Evolutionary conservation across 2,888 invertebrate species (phyloP).

Genomic region (Bellardia bayeri): DNA sequence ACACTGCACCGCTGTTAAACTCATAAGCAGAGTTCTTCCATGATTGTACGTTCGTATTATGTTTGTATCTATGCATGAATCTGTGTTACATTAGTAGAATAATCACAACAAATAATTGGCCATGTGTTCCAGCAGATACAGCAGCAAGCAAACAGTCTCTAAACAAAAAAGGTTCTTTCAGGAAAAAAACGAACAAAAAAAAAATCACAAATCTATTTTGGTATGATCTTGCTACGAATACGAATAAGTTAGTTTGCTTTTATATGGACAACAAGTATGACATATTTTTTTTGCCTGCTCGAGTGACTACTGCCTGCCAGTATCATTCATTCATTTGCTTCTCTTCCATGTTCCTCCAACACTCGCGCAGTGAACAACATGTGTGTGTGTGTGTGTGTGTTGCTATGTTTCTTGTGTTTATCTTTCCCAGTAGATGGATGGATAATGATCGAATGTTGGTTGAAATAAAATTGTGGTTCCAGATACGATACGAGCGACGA

Average conservation of each 20-base stretch:
- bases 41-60: background rate
- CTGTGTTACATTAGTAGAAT: conserved; percentile 44
- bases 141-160: conserved; percentile 37
- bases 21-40: background rate
- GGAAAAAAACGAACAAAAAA: background rate
- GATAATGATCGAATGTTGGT: conserved; percentile 67
- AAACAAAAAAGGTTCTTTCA: conserved; percentile 52
- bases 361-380: conserved; percentile 18
- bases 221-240: conserved; percentile 38
- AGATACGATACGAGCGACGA: conserved; percentile 16
- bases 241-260: conserved; percentile 19
- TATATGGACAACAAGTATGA: conserved; percentile 55
- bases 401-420: conserved; percentile 52
- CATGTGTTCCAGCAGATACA: conserved; percentile 46
- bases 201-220: conserved; percentile 51
- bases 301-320: background rate
- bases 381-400: conserved; percentile 21
- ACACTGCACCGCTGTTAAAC: conserved; percentile 9
- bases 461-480: conserved; percentile 39
- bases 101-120: conserved; percentile 55
- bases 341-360: conserved; percentile 43
- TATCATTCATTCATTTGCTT: conserved; percentile 11
- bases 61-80: conserved; percentile 5
- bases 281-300: conserved; percentile 40
- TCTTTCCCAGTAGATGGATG: conserved; percentile 67